Conservation (phyloP, 2,888 invertebrate species). For the Epirrhoe alternata region DNA sequence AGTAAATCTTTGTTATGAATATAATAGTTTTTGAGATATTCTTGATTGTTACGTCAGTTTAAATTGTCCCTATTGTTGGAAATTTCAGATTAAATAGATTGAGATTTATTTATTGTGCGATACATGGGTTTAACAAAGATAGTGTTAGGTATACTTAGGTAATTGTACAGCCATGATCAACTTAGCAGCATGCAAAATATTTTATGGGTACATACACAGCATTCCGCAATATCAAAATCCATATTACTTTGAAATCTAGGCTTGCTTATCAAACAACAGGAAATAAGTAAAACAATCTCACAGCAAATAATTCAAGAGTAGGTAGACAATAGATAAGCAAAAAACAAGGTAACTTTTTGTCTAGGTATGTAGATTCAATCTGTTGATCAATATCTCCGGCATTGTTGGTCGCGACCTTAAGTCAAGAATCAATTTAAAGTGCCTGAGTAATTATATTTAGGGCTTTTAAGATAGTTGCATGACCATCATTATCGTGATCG, state of each 20-base stretch:
- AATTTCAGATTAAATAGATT: too few relatives aligned
- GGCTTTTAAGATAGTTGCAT: conserved; percentile 13
- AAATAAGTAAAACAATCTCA: conserved; percentile 1
- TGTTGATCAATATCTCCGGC: conserved; percentile 33
- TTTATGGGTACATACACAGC: too few relatives aligned
- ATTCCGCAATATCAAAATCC: too few relatives aligned
- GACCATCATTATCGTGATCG: conserved; percentile 5
- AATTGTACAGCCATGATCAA: too few relatives aligned
- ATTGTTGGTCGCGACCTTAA: conserved; percentile 17
- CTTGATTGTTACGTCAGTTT: not conserved
- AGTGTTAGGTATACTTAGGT: too few relatives aligned
- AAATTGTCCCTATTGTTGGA: not conserved
- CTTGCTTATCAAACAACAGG: not conserved
- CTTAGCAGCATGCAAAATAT: too few relatives aligned
- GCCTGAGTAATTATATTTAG: conserved; percentile 10
- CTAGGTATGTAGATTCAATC: conserved; percentile 24
- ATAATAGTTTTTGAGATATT: not conserved
- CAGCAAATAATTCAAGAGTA: conserved; percentile 11
- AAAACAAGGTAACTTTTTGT: conserved; percentile 36
- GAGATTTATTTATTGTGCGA: too few relatives aligned
- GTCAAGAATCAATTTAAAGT: conserved; percentile 25
- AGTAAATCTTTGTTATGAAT: conserved; percentile 18
- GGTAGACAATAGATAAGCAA: conserved; percentile 36
- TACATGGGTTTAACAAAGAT: too few relatives aligned
- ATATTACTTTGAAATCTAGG: not conserved